Percentiles rank a stretch among this genome's conserved stretches.
Conservation (phyloP, 2,113 vertebrate species). For the Fulmarus glacialis region DNA sequence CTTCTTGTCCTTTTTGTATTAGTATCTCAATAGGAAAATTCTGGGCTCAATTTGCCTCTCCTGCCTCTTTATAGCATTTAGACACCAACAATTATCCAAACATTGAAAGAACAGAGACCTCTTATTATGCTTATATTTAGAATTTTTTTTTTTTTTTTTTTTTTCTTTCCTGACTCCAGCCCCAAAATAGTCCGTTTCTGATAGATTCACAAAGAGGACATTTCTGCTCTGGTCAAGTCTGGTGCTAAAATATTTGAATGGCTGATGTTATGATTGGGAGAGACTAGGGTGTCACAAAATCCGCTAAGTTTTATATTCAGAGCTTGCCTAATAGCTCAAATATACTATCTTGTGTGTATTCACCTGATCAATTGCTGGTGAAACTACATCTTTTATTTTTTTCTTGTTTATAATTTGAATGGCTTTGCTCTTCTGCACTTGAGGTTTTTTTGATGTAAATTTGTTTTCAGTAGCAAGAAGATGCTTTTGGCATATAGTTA, state of each 20-base stretch:
- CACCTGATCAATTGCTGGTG: background rate
- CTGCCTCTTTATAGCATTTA: background rate
- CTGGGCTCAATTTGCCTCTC: rapidly evolving
- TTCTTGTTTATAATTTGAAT: background rate
- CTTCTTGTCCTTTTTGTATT: background rate
- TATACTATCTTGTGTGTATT: background rate
- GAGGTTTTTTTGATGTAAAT: background rate
- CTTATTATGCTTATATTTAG: background rate
- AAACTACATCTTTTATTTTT: rapidly evolving
- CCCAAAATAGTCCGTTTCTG: background rate
- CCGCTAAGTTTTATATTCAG: background rate
- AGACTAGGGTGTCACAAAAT: background rate
- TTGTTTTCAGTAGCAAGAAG: background rate
- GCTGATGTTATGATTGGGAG: background rate
- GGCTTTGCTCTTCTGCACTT: background rate
- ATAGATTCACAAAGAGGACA: background rate
- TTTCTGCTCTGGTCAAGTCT: background rate
- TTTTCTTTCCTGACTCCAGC: background rate
- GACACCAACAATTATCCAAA: background rate
- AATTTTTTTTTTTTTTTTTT: background rate
- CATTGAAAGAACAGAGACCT: background rate
- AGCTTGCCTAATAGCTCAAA: background rate
- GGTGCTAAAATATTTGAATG: background rate
- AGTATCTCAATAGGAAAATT: background rate
- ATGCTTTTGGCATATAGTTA: background rate